phyloP scores from a whole-genome alignment of 1,140 invertebrate species.

The Aphaenogaster ashmeadi region DNA sequence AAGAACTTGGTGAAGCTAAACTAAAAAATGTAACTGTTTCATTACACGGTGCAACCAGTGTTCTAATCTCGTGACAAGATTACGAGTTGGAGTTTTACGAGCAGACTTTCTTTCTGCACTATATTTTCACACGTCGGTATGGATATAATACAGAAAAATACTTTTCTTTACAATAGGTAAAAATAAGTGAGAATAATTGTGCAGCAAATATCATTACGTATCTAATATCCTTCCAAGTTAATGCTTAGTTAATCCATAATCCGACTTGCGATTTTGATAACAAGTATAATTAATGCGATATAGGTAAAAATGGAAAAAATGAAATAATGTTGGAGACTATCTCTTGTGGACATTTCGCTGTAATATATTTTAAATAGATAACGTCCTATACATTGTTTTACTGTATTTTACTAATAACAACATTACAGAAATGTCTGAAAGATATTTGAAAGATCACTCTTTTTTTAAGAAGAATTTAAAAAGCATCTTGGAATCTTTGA shows the following conservation, averaged over 20 bases:
- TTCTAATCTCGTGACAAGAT: conserved; percentile 14
- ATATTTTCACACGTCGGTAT: neutral
- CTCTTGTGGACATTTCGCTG: neutral
- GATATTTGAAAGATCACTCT: neutral
- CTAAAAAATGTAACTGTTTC: conserved; percentile 20
- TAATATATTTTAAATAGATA: neutral
- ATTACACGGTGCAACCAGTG: neutral
- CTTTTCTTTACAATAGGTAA: neutral
- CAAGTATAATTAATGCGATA: neutral
- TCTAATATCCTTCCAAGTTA: neutral
- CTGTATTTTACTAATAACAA: neutral
- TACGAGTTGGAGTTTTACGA: conserved; percentile 12
- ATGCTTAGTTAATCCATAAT: neutral
- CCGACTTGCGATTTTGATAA: neutral
- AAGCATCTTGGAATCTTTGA: neutral
- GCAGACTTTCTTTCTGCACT: neutral
- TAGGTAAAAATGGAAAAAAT: neutral
- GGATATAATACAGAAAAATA: neutral
- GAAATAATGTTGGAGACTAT: neutral
- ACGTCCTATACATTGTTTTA: neutral
- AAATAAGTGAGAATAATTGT: neutral
- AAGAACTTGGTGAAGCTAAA: conserved; percentile 28
- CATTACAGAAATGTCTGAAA: neutral
- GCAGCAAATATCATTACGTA: neutral
- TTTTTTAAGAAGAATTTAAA: neutral